A percentile compares a stretch with the other conserved stretches of the same genome.
Evolutionary conservation across 2,888 invertebrate species (phyloP).

Genomic region (Schrankia costaestrigalis): DNA sequence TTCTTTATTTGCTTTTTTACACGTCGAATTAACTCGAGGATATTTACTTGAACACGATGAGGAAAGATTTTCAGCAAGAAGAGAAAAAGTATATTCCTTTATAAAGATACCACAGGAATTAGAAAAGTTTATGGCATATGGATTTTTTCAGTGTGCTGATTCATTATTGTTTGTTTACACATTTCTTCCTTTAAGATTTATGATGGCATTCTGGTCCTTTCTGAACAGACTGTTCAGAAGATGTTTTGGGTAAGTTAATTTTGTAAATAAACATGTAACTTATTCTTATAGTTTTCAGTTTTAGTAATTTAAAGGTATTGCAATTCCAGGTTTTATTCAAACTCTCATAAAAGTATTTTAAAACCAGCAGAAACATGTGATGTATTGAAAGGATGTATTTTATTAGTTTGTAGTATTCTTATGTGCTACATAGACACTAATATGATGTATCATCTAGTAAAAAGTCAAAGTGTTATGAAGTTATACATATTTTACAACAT

Average conservation of each 20-base stretch:
- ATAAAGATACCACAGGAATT: constrained; percentile 96
- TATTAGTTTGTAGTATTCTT: constrained; percentile 89
- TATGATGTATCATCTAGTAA: constrained; percentile 97
- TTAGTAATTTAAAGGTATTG: background rate
- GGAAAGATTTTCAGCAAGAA: constrained; percentile 94
- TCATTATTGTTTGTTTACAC: constrained; percentile 99
- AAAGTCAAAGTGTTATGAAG: constrained; percentile 99
- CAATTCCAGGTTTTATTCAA: constrained; percentile 19
- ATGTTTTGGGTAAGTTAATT: constrained; percentile 84
- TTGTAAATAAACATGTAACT: background rate
- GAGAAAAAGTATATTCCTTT: constrained; percentile 98
- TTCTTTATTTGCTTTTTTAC: constrained; percentile 85
- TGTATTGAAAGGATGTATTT: constrained; percentile 94
- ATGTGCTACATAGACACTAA: constrained; percentile 98
- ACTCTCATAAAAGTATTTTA: constrained; percentile 79
- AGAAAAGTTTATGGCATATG: constrained; percentile 95
- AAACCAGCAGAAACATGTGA: constrained; percentile 97
- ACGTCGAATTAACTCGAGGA: constrained; percentile 93
- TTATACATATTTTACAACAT: constrained; percentile 99
- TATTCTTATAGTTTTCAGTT: background rate
- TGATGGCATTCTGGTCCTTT: constrained; percentile 92
- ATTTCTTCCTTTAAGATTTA: constrained; percentile 95
- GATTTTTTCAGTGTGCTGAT: constrained; percentile 97
- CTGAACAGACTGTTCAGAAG: constrained; percentile 86
- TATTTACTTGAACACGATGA: constrained; percentile 97